Evolutionary conservation across 2,888 invertebrate genomes (phyloP).

Genomic region (Catocala fraxini): DNA sequence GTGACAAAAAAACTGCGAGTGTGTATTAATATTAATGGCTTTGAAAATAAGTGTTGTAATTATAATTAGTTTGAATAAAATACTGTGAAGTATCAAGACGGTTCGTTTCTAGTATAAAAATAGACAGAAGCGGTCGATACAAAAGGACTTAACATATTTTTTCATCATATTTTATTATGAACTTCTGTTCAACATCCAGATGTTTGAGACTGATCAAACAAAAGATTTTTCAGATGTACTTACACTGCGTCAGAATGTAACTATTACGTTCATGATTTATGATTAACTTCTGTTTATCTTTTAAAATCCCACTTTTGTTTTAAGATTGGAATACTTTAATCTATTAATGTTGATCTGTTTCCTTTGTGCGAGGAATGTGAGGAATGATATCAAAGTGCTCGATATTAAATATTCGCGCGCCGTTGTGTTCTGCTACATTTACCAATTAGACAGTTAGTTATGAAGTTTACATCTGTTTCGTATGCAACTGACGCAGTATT

Average conservation of each 20-base stretch:
- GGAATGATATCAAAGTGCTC: constrained; percentile 50
- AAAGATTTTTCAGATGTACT: constrained; percentile 84
- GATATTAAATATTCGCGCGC: constrained; percentile 35
- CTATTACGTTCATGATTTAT: constrained; percentile 82
- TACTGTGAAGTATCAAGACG: constrained; percentile 70
- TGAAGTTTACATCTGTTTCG: constrained; percentile 48
- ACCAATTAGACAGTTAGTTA: constrained; percentile 47
- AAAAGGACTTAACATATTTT: constrained; percentile 87
- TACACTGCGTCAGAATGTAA: constrained; percentile 75
- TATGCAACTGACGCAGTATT: constrained; percentile 31
- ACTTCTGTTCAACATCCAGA: constrained; percentile 87
- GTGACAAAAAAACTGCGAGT: neutral
- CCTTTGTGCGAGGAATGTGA: constrained; percentile 34
- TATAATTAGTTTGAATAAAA: constrained; percentile 10
- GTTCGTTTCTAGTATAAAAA: constrained; percentile 53
- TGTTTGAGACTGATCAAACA: constrained; percentile 86
- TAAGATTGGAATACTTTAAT: constrained; percentile 59
- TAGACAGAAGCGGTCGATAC: constrained; percentile 82
- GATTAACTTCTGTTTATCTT: constrained; percentile 77
- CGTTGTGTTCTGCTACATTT: constrained; percentile 43
- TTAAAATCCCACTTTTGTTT: constrained; percentile 71
- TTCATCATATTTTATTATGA: constrained; percentile 87
- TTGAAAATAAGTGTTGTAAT: constrained; percentile 9
- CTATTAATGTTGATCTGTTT: constrained; percentile 55
- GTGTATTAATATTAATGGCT: neutral